Evolutionary conservation across 2,113 vertebrate genomes (phyloP).

Genomic region (Scartelaos histophorus): DNA sequence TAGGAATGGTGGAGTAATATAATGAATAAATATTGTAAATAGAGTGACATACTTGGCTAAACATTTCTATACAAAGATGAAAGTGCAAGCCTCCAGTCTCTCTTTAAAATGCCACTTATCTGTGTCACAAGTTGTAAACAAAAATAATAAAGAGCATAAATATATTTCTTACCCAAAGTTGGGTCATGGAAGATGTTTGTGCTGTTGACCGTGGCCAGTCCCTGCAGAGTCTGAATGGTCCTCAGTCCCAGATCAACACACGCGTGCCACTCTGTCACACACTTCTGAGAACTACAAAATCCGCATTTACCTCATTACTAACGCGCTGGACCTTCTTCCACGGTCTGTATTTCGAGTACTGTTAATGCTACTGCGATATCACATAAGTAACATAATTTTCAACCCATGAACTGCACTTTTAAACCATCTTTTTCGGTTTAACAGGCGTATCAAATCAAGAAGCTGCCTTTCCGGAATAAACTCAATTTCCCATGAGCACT

Average conservation of each 20-base stretch:
- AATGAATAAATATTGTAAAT: no score
- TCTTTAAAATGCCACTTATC: no score
- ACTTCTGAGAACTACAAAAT: background rate
- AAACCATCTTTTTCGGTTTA: background rate
- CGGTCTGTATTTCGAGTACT: background rate
- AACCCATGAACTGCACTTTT: background rate
- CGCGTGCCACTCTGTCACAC: constrained; percentile 8
- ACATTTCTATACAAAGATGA: no score
- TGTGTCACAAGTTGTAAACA: background rate
- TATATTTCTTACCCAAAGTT: constrained; percentile 27
- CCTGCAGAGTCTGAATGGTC: constrained; percentile 26
- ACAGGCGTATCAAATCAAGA: no score
- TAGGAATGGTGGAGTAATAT: no score
- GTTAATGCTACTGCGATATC: background rate
- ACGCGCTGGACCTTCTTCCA: background rate
- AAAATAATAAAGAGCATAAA: background rate
- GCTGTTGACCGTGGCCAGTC: constrained; percentile 31
- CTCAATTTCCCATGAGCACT: constrained; percentile 70
- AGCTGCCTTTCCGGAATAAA: constrained; percentile 14
- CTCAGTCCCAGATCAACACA: constrained; percentile 13
- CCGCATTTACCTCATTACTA: background rate
- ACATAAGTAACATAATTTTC: background rate
- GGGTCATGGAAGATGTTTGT: constrained; percentile 20
- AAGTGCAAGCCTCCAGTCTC: no score
- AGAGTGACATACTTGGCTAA: no score